These are phyloP conservation scores for Malurus elegans DNA, from an alignment of 2,113 vertebrate genomes.

Conservation along the genomic window DNA sequence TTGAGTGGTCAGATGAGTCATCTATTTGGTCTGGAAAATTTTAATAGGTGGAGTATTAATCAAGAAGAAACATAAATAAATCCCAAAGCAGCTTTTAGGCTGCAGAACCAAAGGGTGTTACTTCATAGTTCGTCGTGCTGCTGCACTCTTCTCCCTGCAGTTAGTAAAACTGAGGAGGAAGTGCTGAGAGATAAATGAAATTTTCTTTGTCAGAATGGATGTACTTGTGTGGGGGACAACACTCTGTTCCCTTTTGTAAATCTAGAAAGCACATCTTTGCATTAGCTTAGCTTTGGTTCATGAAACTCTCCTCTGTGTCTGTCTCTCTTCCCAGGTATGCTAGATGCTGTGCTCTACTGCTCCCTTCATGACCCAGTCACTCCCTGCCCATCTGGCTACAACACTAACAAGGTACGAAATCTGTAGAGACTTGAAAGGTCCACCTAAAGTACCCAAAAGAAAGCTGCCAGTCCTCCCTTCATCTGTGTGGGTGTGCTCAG, in stretches of 20 bases:
- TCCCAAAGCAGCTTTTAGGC: background rate
- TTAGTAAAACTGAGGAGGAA: background rate
- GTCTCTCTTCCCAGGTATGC: slow-evolving; percentile 80
- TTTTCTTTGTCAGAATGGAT: background rate
- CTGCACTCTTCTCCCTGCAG: background rate
- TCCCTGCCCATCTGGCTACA: slow-evolving; percentile 81
- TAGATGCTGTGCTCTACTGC: slow-evolving; percentile 84
- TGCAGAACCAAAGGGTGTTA: background rate
- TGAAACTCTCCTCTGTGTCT: background rate
- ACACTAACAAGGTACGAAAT: slow-evolving; percentile 88
- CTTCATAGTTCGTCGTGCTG: background rate
- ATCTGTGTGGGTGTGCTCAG: background rate
- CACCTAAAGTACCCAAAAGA: background rate
- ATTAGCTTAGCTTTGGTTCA: background rate
- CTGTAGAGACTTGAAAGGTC: background rate
- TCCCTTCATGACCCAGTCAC: slow-evolving; percentile 85
- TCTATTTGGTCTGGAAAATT: background rate
- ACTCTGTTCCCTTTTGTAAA: background rate
- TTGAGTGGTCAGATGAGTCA: background rate
- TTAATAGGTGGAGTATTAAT: background rate
- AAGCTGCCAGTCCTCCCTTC: background rate
- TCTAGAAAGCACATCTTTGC: background rate
- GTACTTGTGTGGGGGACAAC: background rate
- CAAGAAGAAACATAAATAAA: background rate
- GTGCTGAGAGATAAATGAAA: background rate